phyloP scores from a whole-genome alignment of 2,797 vertebrate species.

The Myiothlypis coronata region DNA sequence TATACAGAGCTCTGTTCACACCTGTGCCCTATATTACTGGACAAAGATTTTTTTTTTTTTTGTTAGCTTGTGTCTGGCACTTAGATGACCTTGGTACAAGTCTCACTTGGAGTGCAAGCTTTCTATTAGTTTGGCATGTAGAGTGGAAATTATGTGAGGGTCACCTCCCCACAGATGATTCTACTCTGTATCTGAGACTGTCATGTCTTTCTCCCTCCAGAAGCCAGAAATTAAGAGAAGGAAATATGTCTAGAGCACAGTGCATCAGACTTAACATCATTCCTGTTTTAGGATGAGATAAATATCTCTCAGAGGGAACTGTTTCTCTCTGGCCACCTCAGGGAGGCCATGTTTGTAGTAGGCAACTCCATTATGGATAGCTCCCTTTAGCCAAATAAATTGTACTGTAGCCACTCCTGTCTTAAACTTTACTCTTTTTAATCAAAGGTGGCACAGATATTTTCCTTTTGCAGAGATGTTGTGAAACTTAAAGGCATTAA shows the following conservation, averaged over 20 bases:
- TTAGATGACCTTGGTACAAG: not conserved
- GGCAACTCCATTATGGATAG: not conserved
- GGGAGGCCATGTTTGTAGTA: not conserved
- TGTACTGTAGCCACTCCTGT: not conserved
- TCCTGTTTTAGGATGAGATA: not conserved
- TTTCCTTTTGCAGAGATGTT: not conserved
- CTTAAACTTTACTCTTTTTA: not conserved
- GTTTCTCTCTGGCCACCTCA: not conserved
- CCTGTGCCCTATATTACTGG: not conserved
- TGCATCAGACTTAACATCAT: not conserved
- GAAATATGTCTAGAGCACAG: not conserved
- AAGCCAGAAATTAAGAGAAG: not conserved
- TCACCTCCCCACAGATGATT: not conserved
- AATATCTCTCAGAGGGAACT: not conserved
- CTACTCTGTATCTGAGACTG: not conserved
- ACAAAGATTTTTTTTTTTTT: not conserved
- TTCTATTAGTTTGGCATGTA: not conserved
- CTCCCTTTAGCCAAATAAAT: not conserved
- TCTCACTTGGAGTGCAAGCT: not conserved
- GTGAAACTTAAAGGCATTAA: not conserved
- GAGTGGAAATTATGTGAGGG: not conserved
- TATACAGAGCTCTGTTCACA: not conserved
- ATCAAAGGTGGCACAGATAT: rapidly evolving
- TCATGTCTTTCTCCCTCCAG: not conserved
- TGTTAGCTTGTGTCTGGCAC: not conserved